A percentile compares a stretch with the other conserved stretches of the same genome.
Conservation (phyloP, 2,113 vertebrate species). For the Platycercus adscitus region DNA sequence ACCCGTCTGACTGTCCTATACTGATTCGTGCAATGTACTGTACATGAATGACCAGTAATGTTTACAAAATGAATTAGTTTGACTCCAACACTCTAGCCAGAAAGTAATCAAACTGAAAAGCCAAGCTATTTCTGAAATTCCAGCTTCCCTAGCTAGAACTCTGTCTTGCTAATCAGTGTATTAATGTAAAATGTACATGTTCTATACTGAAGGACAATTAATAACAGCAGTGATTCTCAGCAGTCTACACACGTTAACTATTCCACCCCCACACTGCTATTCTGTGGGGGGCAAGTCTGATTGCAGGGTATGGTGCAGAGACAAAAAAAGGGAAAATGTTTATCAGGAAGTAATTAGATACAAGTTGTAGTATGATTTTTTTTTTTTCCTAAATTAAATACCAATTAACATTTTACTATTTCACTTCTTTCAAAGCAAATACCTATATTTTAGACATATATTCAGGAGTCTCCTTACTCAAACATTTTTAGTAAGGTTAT, state of each 20-base stretch:
- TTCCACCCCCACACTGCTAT: background rate
- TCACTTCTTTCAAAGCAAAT: background rate
- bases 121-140: constrained; percentile 61
- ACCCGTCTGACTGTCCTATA: background rate
- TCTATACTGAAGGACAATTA: constrained; percentile 17
- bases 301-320: background rate
- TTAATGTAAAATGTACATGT: constrained; percentile 12
- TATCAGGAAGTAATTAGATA: background rate
- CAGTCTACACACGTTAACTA: background rate
- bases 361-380: background rate
- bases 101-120: constrained; percentile 71
- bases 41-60: constrained; percentile 62
- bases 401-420: background rate
- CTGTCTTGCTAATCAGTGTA: background rate
- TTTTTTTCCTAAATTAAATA: background rate
- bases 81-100: constrained; percentile 48
- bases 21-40: constrained; percentile 44
- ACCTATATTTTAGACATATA: background rate
- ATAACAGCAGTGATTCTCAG: constrained; percentile 7
- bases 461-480: background rate
- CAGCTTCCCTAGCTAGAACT: constrained; percentile 36
- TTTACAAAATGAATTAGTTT: constrained; percentile 64
- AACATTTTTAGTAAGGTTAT: background rate
- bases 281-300: background rate
- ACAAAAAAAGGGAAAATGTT: background rate